These are phyloP conservation scores for Colletes collaris DNA, from an alignment of 2,888 invertebrate species.

Conservation along the genomic window DNA sequence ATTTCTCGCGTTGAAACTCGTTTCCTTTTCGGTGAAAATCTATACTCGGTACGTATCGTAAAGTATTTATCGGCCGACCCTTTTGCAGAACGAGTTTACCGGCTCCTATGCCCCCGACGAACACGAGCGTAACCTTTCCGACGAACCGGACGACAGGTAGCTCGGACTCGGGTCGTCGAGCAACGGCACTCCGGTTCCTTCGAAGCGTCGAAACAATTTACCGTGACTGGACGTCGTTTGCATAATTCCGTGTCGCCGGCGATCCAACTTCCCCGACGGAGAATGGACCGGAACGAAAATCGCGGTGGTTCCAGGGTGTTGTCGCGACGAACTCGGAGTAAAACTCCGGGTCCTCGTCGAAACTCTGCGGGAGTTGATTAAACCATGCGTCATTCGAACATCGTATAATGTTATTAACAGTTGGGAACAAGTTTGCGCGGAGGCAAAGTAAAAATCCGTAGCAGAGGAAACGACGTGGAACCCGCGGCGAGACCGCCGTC, in stretches of 20 bases:
- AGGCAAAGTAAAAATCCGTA: conserved; percentile 16
- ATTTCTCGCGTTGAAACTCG: too few relatives aligned
- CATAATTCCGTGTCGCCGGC: not conserved
- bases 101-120: too few relatives aligned
- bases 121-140: too few relatives aligned
- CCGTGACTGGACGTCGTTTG: conserved; percentile 5
- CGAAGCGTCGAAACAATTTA: not conserved
- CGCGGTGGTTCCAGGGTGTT: not conserved
- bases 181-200: not conserved
- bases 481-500: not conserved
- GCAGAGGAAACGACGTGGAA: conserved; percentile 5
- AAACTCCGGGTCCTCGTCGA: not conserved
- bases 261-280: conserved; percentile 3
- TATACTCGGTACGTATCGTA: too few relatives aligned
- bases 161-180: too few relatives aligned
- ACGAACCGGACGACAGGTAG: too few relatives aligned
- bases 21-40: too few relatives aligned
- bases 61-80: too few relatives aligned
- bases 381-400: conserved; percentile 1
- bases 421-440: conserved; percentile 4
- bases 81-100: too few relatives aligned
- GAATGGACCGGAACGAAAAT: conserved; percentile 18
- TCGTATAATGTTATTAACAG: conserved; percentile 28
- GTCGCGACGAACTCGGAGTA: not conserved
- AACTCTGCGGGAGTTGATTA: conserved; percentile 20